Percentiles rank a stretch among this genome's conserved stretches.
Conservation (phyloP, 2,888 invertebrate species). For the Sclerodermus sp. region DNA sequence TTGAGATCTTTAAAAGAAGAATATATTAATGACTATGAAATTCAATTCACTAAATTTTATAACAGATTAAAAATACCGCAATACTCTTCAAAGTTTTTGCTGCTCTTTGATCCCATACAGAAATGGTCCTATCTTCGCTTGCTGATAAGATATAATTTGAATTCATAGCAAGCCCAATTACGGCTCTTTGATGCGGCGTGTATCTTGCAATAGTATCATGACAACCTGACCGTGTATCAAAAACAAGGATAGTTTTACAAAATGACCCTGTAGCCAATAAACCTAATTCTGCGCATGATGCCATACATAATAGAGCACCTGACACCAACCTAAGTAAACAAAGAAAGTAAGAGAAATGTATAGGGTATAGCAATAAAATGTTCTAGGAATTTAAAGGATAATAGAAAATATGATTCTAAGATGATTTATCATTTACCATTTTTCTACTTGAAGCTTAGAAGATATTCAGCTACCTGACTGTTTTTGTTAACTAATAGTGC, state of each 20-base stretch:
- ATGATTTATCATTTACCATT: too few relatives aligned
- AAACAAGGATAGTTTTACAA: conserved; percentile 61
- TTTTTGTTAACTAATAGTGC: too few relatives aligned
- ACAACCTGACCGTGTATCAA: conserved; percentile 60
- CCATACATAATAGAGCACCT: conserved; percentile 63
- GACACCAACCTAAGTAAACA: conserved; percentile 55
- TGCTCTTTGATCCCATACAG: conserved; percentile 63
- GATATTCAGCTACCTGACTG: too few relatives aligned
- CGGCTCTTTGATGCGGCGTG: conserved; percentile 62
- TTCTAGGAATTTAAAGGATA: too few relatives aligned
- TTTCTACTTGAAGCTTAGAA: too few relatives aligned
- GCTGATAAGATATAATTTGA: conserved; percentile 62
- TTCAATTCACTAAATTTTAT: not conserved
- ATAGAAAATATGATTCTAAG: too few relatives aligned
- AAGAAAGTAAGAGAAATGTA: not conserved
- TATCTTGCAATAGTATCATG: conserved; percentile 56
- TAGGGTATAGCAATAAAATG: too few relatives aligned
- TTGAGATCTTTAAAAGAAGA: conserved; percentile 39
- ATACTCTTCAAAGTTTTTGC: conserved; percentile 55
- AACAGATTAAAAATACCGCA: conserved; percentile 27
- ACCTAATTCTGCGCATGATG: conserved; percentile 55
- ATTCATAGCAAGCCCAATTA: conserved; percentile 55
- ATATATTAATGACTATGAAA: not conserved
- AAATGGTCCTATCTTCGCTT: conserved; percentile 64
- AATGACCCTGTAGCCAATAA: conserved; percentile 62